Evolutionary conservation across 2,888 invertebrate genomes (phyloP).

Genomic region (Ornithoptera alexandrae): DNA sequence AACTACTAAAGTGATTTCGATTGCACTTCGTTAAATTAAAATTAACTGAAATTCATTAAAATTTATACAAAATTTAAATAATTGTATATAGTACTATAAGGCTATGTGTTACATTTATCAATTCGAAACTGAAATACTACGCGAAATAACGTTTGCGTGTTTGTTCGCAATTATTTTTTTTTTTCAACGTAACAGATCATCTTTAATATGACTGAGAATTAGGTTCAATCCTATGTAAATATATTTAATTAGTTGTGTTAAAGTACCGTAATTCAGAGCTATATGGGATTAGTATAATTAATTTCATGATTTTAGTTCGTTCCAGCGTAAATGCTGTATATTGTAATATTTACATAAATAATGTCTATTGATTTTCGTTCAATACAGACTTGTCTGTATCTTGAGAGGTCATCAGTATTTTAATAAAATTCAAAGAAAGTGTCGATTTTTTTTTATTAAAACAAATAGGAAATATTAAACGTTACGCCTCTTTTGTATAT

Average conservation of each 20-base stretch:
- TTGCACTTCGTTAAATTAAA: slow-evolving; percentile 9
- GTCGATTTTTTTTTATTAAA: neutral
- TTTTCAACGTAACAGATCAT: slow-evolving; percentile 34
- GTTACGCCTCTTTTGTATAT: neutral
- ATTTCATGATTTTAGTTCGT: slow-evolving; percentile 7
- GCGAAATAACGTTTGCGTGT: neutral
- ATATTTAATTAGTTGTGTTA: slow-evolving; percentile 52
- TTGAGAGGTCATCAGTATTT: neutral
- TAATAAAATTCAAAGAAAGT: neutral
- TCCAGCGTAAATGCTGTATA: neutral
- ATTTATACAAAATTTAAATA: slow-evolving; percentile 5
- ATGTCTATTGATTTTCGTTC: neutral
- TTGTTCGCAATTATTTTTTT: neutral
- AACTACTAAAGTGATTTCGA: neutral
- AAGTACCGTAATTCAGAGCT: slow-evolving; percentile 39
- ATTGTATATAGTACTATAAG: slow-evolving; percentile 28
- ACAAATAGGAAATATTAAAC: neutral
- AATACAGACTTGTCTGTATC: neutral
- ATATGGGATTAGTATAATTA: slow-evolving; percentile 6
- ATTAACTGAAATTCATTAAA: neutral
- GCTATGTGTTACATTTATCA: slow-evolving; percentile 30
- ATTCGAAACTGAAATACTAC: slow-evolving; percentile 27
- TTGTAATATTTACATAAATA: neutral
- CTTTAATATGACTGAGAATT: slow-evolving; percentile 75
- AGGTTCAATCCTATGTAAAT: slow-evolving; percentile 75